A percentile compares a stretch with the other conserved stretches of the same genome.
Evolutionary conservation across 2,797 vertebrate genomes (phyloP).

Genomic region (Orientallactaga sibirica): DNA sequence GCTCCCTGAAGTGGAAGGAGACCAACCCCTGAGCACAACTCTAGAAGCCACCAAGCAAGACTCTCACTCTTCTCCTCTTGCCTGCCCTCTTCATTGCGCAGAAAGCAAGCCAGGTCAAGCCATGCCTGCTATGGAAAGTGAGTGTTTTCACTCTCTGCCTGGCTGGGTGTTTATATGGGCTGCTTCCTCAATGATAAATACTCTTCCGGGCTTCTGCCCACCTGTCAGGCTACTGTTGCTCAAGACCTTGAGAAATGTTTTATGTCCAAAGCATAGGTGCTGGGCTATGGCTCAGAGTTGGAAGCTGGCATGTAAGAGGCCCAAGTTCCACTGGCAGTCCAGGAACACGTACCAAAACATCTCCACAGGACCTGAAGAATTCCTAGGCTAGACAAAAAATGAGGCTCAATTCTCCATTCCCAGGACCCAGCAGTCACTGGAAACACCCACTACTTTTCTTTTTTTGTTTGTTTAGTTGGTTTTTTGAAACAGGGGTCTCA

Average conservation of each 20-base stretch:
- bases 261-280: neutral
- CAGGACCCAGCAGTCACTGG: neutral
- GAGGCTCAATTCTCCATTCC: neutral
- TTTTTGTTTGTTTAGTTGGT: neutral
- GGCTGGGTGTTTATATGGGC: neutral
- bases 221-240: neutral
- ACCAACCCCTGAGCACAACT: neutral
- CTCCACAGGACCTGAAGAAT: neutral
- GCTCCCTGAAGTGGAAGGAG: neutral
- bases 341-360: neutral
- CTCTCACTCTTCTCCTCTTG: neutral
- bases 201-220: neutral
- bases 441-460: neutral
- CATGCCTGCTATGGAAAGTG: neutral
- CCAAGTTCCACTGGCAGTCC: neutral
- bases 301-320: neutral
- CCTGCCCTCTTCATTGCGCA: neutral
- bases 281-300: neutral
- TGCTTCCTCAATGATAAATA: neutral
- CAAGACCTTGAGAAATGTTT: neutral
- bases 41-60: neutral
- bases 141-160: neutral
- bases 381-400: neutral
- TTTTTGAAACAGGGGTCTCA: neutral
- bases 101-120: neutral